A percentile compares a stretch with the other conserved stretches of the same genome.
These are phyloP conservation scores for Numenius phaeopus DNA, from an alignment of 2,797 vertebrate genomes.

Conservation along the genomic window DNA sequence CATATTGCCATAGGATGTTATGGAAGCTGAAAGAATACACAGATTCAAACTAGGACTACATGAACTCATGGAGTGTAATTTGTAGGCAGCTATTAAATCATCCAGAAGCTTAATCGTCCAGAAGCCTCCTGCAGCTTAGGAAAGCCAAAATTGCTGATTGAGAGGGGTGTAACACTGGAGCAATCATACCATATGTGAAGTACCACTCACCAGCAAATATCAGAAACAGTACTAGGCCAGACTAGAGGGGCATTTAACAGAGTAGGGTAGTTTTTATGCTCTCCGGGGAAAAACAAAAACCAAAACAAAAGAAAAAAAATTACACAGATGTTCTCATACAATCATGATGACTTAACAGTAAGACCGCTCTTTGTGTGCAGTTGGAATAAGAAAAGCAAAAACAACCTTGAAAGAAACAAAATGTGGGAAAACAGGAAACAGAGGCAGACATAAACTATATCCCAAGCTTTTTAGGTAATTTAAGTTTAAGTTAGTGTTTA, in stretches of 20 bases:
- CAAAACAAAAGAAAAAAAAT: neutral
- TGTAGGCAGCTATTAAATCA: neutral
- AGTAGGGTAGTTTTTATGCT: neutral
- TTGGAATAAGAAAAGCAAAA: constrained; percentile 13
- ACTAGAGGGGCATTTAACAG: neutral
- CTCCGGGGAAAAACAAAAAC: neutral
- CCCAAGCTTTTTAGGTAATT: constrained; percentile 26
- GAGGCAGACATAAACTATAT: neutral
- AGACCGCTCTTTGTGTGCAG: neutral
- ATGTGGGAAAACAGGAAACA: constrained; percentile 65
- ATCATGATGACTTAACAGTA: neutral
- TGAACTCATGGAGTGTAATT: neutral
- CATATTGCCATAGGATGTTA: neutral
- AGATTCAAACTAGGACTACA: neutral
- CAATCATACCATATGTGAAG: neutral
- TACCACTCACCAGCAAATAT: neutral
- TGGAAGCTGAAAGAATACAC: neutral
- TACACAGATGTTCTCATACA: neutral
- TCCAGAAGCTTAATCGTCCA: neutral
- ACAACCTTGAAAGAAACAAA: constrained; percentile 41
- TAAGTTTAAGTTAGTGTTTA: neutral
- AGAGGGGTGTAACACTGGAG: neutral
- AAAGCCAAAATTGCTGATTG: neutral
- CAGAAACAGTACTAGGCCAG: neutral
- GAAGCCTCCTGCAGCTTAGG: neutral